Conservation (phyloP, 2,888 invertebrate genomes). For the Rhamphomyia laevipes region DNA sequence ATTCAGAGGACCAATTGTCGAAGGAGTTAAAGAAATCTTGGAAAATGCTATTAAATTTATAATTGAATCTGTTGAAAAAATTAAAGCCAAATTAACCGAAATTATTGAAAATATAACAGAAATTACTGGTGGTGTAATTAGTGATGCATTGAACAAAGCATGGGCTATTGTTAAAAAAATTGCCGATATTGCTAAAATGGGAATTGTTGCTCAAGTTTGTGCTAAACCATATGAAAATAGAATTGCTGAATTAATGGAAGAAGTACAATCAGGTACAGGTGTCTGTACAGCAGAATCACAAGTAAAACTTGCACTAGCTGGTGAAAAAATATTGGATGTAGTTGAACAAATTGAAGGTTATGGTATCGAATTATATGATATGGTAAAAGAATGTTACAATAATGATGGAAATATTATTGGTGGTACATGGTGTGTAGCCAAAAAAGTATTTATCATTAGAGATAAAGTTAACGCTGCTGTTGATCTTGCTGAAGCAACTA, state of each 20-base stretch:
- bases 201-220: background rate
- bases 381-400: background rate
- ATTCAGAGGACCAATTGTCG: background rate
- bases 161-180: background rate
- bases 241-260: background rate
- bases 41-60: background rate
- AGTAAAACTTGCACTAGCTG: background rate
- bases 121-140: background rate
- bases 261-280: background rate
- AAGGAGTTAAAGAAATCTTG: background rate
- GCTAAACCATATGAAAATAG: background rate
- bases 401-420: background rate
- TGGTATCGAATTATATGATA: background rate
- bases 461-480: background rate
- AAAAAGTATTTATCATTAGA: background rate
- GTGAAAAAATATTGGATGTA: background rate
- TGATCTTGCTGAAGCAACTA: background rate
- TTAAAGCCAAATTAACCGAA: background rate
- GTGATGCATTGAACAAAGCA: background rate
- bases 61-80: background rate
- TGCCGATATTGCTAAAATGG: background rate
- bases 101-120: background rate
- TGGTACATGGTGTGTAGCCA: background rate
- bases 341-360: conserved; percentile 4
- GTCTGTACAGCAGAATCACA: background rate